These are phyloP conservation scores for Elachura formosa DNA, from an alignment of 2,113 vertebrate genomes.

Conservation along the genomic window DNA sequence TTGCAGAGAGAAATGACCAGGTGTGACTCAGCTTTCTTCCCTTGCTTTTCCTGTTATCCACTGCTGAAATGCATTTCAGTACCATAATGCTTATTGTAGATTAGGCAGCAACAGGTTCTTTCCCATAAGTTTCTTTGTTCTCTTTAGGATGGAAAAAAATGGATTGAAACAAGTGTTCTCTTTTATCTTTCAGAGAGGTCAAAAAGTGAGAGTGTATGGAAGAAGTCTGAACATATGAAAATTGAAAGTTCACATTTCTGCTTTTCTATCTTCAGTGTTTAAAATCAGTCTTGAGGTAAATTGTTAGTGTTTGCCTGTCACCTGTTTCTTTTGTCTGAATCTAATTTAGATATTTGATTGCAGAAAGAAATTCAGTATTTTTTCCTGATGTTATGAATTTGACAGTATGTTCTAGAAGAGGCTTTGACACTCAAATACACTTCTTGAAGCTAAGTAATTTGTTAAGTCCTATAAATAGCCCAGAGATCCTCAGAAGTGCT, in stretches of 20 bases:
- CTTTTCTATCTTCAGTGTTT: neutral
- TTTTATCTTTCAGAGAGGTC: neutral
- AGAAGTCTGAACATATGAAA: neutral
- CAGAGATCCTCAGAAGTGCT: neutral
- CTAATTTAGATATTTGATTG: neutral
- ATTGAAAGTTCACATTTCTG: neutral
- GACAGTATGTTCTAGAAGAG: neutral
- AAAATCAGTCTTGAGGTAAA: neutral
- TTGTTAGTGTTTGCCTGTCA: neutral
- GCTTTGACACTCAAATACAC: neutral
- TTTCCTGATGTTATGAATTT: neutral
- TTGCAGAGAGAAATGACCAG: neutral
- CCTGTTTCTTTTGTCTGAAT: neutral
- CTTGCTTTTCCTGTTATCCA: neutral
- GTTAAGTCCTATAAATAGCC: neutral
- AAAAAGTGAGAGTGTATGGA: neutral
- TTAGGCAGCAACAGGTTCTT: neutral
- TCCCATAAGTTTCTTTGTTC: neutral
- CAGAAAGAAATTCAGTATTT: neutral
- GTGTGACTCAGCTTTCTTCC: constrained; percentile 24
- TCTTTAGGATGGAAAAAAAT: neutral
- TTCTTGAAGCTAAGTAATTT: neutral
- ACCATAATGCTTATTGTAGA: neutral
- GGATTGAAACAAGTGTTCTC: neutral
- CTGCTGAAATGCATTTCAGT: neutral